These are phyloP conservation scores for Buceros bicornis DNA, from an alignment of 2,797 vertebrate genomes.

Conservation along the genomic window DNA sequence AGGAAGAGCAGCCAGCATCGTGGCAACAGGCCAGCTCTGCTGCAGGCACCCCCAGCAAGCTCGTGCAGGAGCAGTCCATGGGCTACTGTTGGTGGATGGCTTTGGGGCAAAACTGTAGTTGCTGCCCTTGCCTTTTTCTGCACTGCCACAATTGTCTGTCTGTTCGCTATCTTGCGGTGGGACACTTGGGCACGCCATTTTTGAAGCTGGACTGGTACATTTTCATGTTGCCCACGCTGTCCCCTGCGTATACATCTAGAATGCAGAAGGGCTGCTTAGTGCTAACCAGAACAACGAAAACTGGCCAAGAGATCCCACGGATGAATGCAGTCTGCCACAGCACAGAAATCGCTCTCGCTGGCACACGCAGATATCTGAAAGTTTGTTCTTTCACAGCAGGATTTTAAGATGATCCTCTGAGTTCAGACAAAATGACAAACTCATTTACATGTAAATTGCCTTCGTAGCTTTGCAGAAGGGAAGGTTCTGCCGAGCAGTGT, in stretches of 20 bases:
- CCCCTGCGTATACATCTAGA: neutral
- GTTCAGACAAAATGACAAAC: conserved; percentile 73
- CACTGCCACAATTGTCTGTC: neutral
- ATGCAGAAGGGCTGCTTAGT: neutral
- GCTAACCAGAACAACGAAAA: conserved; percentile 33
- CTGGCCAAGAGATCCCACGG: conserved; percentile 25
- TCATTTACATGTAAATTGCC: conserved; percentile 76
- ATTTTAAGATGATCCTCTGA: conserved; percentile 71
- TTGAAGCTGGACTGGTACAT: neutral
- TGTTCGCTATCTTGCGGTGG: neutral
- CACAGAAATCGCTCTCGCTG: conserved; percentile 27
- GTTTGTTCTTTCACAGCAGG: conserved; percentile 62
- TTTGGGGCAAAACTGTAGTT: neutral
- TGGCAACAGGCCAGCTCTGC: conserved; percentile 27
- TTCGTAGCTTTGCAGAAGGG: conserved; percentile 66
- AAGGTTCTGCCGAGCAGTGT: conserved; percentile 50
- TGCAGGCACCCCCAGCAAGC: conserved; percentile 10
- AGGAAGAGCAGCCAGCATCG: neutral
- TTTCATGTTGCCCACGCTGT: neutral
- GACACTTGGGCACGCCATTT: rapidly evolving
- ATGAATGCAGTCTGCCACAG: conserved; percentile 34
- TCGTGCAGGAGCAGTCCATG: neutral
- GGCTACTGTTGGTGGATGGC: neutral
- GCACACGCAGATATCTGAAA: conserved; percentile 49
- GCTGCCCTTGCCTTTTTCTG: neutral